Base-by-base conservation (phyloP, 2,113 vertebrate species). In the Macquaria australasica region DNA sequence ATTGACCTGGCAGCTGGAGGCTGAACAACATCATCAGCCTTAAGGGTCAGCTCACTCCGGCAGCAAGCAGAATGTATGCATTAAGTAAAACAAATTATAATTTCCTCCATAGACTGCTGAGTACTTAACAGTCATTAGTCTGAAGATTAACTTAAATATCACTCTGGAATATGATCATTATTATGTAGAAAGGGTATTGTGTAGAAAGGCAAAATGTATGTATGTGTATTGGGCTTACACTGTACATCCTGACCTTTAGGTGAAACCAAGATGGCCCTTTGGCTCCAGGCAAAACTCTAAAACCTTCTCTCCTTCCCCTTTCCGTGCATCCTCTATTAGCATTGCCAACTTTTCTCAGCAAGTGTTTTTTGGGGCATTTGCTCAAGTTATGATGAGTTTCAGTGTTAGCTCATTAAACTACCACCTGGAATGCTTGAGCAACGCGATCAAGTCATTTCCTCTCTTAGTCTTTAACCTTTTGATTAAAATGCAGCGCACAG, bases 41-140 rank as follows among this genome's bases (percentile, higher is more conserved):
- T 66, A 48, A 60, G 91, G 84, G 91, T 89, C 85, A 69, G 43
- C 75, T 87, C 73, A 16, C 51, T 82, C 77, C 83, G 91, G 83
- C 91, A 90, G 84, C 50, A 3, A 87, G 83, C 80, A 93, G 85
- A 92, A 88, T 90, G 89, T 89, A 82, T 90, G 86, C 86, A 87
- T 87, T 91, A 90, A 86, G 67, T 72, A 81, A 74, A 88, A 86
- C 88, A 90, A 86, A 91, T 84, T 69, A 82, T 81, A 67, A 91
- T 81, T 82, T 87, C 66, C 85, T 88, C 73, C 69, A 77, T 83
- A 86, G 83, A 76, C 79, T 76, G 53, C 62, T 23, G 43, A 73
- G 82, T 83, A 64, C 80, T 93, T 83, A 88, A 70, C 62, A 75
- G 84, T 86, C 78, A 90, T 91, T 91, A 88, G 86, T 77, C 15